phyloP scores from a whole-genome alignment of 37 sponge, comb jelly and placozoan species.

The Chondrilla cf. caribensis region DNA sequence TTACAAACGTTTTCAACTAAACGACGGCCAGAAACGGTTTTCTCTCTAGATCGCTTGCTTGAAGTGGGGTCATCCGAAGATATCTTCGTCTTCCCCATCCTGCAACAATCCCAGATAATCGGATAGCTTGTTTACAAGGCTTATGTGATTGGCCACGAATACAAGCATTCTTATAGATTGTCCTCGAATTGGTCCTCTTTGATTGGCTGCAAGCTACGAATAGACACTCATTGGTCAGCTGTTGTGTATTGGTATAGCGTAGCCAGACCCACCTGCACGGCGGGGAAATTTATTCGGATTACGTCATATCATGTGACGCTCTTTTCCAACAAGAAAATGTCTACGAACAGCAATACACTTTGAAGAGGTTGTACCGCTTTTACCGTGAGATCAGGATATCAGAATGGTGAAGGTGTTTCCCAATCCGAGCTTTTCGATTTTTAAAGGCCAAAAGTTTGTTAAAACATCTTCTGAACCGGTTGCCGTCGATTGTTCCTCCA shows the following conservation, averaged over 20 bases:
- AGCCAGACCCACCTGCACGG: no score
- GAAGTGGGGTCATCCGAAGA: no score
- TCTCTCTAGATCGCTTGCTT: no score
- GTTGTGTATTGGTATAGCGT: background rate
- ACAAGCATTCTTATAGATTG: background rate
- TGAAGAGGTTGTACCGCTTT: background rate
- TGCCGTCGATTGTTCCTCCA: background rate
- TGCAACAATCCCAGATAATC: no score
- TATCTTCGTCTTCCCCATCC: no score
- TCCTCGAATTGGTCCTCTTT: background rate
- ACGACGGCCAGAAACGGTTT: background rate
- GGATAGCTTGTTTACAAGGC: no score
- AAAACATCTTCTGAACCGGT: background rate
- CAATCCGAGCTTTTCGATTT: constrained; percentile 3
- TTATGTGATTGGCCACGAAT: background rate
- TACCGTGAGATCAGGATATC: background rate
- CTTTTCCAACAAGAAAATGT: no score
- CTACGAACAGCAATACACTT: no score
- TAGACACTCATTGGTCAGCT: no score
- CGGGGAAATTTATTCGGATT: no score
- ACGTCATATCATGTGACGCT: no score
- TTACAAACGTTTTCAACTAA: background rate
- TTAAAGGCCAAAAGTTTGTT: constrained; percentile 1
- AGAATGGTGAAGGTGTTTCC: constrained; percentile 24
- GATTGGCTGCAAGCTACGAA: no score